These are phyloP conservation scores for Microcebus lehilahytsara DNA, from an alignment of 2,113 vertebrate species.

Conservation along the genomic window DNA sequence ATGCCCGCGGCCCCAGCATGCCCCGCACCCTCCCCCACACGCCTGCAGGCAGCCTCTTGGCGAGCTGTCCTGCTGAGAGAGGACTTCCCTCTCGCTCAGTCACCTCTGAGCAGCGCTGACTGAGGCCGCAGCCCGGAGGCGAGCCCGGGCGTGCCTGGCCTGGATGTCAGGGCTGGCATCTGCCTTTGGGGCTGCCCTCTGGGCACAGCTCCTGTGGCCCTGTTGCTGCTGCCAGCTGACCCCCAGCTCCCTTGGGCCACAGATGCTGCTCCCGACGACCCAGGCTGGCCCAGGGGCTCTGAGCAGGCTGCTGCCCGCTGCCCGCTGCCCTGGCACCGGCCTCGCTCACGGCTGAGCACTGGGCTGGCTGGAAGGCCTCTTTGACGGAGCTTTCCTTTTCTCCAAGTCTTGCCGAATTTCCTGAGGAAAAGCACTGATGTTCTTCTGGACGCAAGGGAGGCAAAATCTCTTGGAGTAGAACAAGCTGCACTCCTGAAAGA, in stretches of 20 bases:
- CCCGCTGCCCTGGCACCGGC: rapidly evolving
- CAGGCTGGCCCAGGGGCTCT: not conserved
- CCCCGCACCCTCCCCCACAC: no score
- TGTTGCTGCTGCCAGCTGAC: not conserved
- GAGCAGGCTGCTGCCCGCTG: not conserved
- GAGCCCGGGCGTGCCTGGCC: rapidly evolving
- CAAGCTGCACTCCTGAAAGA: constrained; percentile 90
- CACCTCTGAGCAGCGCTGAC: not conserved
- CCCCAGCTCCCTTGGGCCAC: not conserved
- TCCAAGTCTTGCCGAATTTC: constrained; percentile 89
- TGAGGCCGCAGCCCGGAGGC: not conserved
- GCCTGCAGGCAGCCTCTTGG: not conserved
- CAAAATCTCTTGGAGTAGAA: constrained; percentile 94
- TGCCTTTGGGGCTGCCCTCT: not conserved
- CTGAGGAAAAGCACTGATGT: constrained; percentile 88
- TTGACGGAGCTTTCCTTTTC: constrained; percentile 82
- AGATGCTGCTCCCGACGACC: not conserved
- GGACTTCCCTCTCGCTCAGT: not conserved
- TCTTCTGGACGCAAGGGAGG: constrained; percentile 87
- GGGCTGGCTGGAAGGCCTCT: constrained; percentile 30
- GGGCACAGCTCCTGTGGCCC: rapidly evolving
- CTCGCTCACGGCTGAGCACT: not conserved
- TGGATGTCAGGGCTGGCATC: not conserved
- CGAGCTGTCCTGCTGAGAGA: not conserved
- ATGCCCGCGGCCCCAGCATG: not conserved